phyloP scores from a whole-genome alignment of 2,113 vertebrate species.

The Serilophus lunatus region DNA sequence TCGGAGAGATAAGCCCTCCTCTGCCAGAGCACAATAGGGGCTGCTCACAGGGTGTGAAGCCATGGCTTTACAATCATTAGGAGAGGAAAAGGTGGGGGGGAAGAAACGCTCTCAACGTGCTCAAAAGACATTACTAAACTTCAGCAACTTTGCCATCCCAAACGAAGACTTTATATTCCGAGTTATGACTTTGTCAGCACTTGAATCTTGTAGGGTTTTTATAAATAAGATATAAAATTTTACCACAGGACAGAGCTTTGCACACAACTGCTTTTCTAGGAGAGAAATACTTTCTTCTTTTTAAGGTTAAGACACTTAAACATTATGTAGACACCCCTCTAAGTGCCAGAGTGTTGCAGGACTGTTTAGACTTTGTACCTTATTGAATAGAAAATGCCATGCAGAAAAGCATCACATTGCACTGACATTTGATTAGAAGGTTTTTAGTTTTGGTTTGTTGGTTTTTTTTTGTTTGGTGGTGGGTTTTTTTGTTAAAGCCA shows the following conservation, averaged over 20 bases:
- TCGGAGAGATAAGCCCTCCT: conserved; percentile 8
- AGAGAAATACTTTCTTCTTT: neutral
- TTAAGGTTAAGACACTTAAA: neutral
- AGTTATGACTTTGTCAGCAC: neutral
- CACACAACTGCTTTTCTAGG: neutral
- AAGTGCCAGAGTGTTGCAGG: neutral
- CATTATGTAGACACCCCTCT: neutral
- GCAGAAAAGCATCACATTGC: neutral
- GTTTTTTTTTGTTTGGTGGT: no score
- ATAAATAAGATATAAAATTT: neutral
- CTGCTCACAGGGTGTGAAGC: neutral
- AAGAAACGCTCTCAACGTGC: neutral
- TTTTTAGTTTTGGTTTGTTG: neutral
- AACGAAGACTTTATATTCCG: neutral
- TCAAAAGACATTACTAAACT: neutral
- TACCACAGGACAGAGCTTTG: neutral
- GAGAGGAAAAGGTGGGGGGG: rapidly evolving
- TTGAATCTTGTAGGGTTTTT: neutral
- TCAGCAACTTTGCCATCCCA: neutral
- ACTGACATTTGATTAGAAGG: neutral
- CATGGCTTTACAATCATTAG: neutral
- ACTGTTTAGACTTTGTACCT: neutral
- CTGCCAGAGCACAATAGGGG: conserved; percentile 13
- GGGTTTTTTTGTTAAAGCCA: neutral
- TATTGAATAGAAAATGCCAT: neutral